Conservation (phyloP, 2,113 vertebrate genomes). For the Microcebus murinus region DNA sequence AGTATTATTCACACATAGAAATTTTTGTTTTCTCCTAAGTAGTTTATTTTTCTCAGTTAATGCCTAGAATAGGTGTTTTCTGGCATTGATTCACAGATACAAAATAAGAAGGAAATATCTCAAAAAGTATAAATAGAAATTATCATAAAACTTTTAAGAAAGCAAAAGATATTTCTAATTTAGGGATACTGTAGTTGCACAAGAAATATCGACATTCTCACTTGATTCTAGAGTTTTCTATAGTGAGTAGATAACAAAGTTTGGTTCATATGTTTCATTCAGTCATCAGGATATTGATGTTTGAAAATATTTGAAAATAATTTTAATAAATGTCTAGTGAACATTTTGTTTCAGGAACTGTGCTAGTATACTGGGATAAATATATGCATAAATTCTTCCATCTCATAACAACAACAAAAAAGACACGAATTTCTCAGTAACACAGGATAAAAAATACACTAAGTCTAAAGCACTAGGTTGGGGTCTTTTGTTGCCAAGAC, state of each 20-base stretch:
- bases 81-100: neutral
- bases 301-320: neutral
- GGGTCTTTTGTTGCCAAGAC: neutral
- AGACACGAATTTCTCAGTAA: neutral
- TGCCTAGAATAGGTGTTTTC: neutral
- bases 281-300: neutral
- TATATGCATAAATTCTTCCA: neutral
- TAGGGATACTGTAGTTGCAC: neutral
- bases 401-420: neutral
- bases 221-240: neutral
- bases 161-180: neutral
- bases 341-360: neutral
- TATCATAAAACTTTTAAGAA: neutral
- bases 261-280: neutral
- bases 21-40: neutral
- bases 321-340: neutral
- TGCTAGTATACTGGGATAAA: neutral
- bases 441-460: neutral
- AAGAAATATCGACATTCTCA: neutral
- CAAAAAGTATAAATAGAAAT: slow-evolving; percentile 14
- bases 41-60: neutral
- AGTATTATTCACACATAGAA: neutral
- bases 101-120: neutral
- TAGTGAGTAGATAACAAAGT: neutral
- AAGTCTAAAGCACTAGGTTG: neutral